Evolutionary conservation across 2,888 invertebrate species (phyloP), one percentile per base, ranked within the genome.

Genomic region (Acanthoscelides obtectus): DNA sequence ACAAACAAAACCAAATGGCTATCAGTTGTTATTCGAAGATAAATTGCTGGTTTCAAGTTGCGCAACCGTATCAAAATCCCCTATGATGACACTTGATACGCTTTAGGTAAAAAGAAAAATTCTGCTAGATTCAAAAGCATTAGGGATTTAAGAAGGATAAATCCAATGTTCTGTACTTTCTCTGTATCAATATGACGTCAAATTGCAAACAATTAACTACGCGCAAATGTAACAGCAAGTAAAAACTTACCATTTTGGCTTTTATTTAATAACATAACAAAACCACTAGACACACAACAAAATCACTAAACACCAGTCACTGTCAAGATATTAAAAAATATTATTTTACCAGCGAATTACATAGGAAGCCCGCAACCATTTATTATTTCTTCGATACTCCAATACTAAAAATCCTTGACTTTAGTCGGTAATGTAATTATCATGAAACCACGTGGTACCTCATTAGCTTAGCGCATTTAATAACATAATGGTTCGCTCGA

Each of bases 361-460:
- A 74, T 74, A 72, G 74, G 74, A 76, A 76, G 76, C 76, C 72
- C 72, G 72, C 67, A 70, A 71, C 72, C 73, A 74, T n/a, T n/a
- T n/a, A 71, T 68, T 74, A 74, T 76, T 74, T 75, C 71, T 73
- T 69, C 69, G 69, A 73, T 45, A 45, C 45, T 12, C 17, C 75
- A 69, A 69, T 71, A 74, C 73, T 75, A 74, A 74, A 75, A 76
- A 83, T 81, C 82, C 82, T 82, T 83, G 82, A 83, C 81, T 82
- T 82, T 81, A 80, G 65, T 80, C 79, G 72, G 74, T 74, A 77
- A 76, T 73, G 72, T 76, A 75, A 76, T 79, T 79, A 81, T 80
- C 81, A 71, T 80, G 75, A 77, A 76, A 79, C 77, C 82, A 82
- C 82, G 82, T 81, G 82, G 80, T 79, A 76, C 75, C 71, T 74